These are phyloP conservation scores for Ophioderma brevispina DNA, from an alignment of 35 echinoderm and acorn worm species.

Conservation along the genomic window DNA sequence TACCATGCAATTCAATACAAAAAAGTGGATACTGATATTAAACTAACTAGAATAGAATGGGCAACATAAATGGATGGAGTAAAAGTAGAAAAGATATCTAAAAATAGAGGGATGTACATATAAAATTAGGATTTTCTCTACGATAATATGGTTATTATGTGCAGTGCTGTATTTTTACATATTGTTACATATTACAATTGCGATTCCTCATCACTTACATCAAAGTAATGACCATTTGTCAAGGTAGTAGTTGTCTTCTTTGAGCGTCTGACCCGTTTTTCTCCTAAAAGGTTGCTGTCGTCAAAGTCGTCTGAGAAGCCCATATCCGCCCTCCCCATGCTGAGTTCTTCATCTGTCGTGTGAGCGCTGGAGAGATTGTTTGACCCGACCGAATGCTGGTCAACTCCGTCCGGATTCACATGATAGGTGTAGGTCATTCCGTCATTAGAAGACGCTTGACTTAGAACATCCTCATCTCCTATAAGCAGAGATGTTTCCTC, in stretches of 20 bases:
- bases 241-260: not conserved
- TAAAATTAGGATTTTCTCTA: no score
- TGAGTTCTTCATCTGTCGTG: slow-evolving; percentile 2
- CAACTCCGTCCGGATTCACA: not conserved
- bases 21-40: no score
- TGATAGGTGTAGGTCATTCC: slow-evolving; percentile 28
- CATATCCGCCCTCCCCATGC: not conserved
- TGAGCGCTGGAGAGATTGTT: not conserved
- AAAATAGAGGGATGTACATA: no score
- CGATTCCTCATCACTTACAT: slow-evolving; percentile 20
- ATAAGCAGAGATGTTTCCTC: not conserved
- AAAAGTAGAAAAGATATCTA: no score
- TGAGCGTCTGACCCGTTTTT: not conserved
- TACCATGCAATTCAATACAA: no score
- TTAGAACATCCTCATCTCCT: not conserved
- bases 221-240: slow-evolving; percentile 22
- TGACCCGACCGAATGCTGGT: not conserved
- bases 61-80: no score
- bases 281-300: not conserved
- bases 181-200: not conserved
- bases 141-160: no score
- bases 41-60: no score
- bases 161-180: no score
- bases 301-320: not conserved
- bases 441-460: not conserved